Percentiles rank a stretch among this genome's conserved stretches.
Evolutionary conservation across 2,113 vertebrate genomes (phyloP).

Genomic region (Tragelaphus imberbis): DNA sequence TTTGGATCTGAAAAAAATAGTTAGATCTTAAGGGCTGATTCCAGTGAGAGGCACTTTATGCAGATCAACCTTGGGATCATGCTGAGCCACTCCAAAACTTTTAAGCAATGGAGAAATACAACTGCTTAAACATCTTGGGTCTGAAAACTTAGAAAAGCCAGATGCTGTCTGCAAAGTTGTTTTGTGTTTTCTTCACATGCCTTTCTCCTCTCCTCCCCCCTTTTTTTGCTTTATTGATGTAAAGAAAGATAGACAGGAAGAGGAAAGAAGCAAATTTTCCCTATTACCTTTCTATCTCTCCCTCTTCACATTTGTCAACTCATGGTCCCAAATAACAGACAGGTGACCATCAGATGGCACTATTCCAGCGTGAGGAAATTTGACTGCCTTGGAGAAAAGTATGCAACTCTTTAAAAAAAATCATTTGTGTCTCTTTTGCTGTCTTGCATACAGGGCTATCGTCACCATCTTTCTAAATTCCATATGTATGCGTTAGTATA

Average conservation of each 20-base stretch:
- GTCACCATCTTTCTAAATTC: too few relatives aligned
- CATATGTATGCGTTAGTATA: too few relatives aligned
- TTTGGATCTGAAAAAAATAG: not conserved
- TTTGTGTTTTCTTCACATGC: not conserved
- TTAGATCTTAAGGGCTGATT: not conserved
- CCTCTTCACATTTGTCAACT: not conserved
- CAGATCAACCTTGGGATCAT: not conserved
- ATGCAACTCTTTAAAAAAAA: not conserved
- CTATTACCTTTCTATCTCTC: not conserved
- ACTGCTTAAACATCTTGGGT: not conserved
- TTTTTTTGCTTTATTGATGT: not conserved
- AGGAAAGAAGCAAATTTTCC: not conserved
- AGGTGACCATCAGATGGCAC: not conserved
- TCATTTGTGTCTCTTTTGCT: too few relatives aligned
- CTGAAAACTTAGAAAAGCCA: not conserved
- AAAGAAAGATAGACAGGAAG: not conserved
- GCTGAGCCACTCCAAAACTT: not conserved
- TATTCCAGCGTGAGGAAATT: conserved; percentile 11
- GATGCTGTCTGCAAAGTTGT: not conserved
- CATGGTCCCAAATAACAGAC: not conserved
- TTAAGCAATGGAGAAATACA: not conserved
- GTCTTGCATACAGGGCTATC: too few relatives aligned
- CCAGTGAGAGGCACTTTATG: not conserved
- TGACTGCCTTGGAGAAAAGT: not conserved
- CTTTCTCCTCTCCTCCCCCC: not conserved